A percentile compares a stretch with the other conserved stretches of the same genome.
phyloP scores from a whole-genome alignment of 1,140 invertebrate genomes.

The Hestina assimilis region DNA sequence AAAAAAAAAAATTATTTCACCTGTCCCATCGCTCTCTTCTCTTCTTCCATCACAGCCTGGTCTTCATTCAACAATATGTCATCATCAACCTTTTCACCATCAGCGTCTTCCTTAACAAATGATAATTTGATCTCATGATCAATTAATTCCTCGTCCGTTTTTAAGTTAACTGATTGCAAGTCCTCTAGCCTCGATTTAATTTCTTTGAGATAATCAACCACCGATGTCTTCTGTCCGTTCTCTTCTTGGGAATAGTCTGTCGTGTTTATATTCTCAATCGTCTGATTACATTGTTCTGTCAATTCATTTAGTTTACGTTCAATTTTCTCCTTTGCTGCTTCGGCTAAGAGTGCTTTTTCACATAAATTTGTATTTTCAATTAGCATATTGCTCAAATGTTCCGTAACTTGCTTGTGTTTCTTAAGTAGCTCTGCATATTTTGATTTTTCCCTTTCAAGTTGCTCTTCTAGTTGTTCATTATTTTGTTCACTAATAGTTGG shows the following conservation, averaged over 20 bases:
- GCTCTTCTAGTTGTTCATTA: slow-evolving; percentile 69
- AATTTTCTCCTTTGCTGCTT: slow-evolving; percentile 82
- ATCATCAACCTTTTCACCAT: slow-evolving; percentile 52
- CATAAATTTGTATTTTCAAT: slow-evolving; percentile 80
- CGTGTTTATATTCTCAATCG: slow-evolving; percentile 73
- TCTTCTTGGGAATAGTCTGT: slow-evolving; percentile 48
- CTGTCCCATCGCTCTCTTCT: slow-evolving; percentile 82
- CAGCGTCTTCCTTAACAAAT: slow-evolving; percentile 51
- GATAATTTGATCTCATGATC: slow-evolving; percentile 77
- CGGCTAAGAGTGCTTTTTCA: slow-evolving; percentile 81
- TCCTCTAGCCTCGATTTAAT: slow-evolving; percentile 65
- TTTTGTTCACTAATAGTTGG: slow-evolving; percentile 58
- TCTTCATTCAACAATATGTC: slow-evolving; percentile 66
- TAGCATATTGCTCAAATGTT: slow-evolving; percentile 79
- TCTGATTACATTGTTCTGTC: slow-evolving; percentile 80
- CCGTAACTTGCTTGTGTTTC: slow-evolving; percentile 81
- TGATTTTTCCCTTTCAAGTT: slow-evolving; percentile 75
- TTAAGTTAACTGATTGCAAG: slow-evolving; percentile 79
- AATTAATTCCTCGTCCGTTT: slow-evolving; percentile 79
- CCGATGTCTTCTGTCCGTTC: slow-evolving; percentile 41
- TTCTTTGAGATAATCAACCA: slow-evolving; percentile 78
- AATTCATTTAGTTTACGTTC: slow-evolving; percentile 83
- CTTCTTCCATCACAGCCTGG: slow-evolving; percentile 80
- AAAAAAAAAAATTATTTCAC: slow-evolving; percentile 36
- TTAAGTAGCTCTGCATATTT: slow-evolving; percentile 73